Conservation (phyloP, 2,113 vertebrate species). For the Cairina moschata region DNA sequence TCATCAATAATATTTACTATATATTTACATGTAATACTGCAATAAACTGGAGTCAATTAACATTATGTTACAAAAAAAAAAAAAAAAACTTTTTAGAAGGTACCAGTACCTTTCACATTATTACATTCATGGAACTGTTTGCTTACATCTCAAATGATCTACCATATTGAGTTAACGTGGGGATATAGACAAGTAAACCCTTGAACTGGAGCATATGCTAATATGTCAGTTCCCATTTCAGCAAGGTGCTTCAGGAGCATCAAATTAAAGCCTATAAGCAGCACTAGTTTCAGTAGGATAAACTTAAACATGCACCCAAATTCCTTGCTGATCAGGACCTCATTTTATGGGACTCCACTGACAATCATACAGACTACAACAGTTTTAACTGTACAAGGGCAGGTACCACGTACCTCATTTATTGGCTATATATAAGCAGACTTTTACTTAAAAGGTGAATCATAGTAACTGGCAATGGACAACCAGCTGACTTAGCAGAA, state of each 20-base stretch:
- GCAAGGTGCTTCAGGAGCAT: background rate
- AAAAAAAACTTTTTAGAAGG: constrained; percentile 45
- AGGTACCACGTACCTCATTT: background rate
- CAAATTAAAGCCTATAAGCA: background rate
- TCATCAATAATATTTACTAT: constrained; percentile 70
- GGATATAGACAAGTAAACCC: background rate
- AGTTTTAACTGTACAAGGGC: background rate
- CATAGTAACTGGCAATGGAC: too few species aligned
- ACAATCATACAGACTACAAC: background rate
- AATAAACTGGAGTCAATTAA: constrained; percentile 62
- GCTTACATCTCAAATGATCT: constrained; percentile 9
- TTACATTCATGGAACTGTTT: constrained; percentile 36
- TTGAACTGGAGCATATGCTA: background rate
- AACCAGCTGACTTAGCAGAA: background rate
- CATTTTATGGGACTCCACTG: background rate
- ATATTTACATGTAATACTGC: constrained; percentile 80
- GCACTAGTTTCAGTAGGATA: background rate
- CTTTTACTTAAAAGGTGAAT: background rate
- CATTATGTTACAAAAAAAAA: constrained; percentile 60
- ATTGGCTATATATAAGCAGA: background rate
- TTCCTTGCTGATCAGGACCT: background rate
- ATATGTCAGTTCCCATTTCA: background rate
- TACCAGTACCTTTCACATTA: constrained; percentile 51
- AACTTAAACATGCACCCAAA: background rate
- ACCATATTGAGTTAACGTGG: background rate